Conservation (phyloP, 1,140 invertebrate genomes). For the Eumaeus atala region DNA sequence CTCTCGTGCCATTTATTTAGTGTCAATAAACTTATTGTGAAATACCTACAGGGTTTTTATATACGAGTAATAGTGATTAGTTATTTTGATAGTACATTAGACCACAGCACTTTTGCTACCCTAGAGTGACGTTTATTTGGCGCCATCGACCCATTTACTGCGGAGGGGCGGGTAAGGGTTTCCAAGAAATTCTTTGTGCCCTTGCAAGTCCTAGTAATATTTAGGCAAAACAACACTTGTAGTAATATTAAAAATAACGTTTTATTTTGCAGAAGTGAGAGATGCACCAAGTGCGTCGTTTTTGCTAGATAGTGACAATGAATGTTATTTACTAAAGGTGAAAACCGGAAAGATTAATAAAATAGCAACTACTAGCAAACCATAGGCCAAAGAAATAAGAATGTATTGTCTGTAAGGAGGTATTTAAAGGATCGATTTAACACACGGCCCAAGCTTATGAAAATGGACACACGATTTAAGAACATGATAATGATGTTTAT, state of each 20-base stretch:
- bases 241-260: conserved; percentile 39
- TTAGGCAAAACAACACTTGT: conserved; percentile 50
- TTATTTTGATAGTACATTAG: too few relatives aligned
- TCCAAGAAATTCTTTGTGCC: conserved; percentile 55
- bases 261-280: conserved; percentile 62
- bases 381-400: conserved; percentile 69
- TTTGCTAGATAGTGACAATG: conserved; percentile 66
- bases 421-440: conserved; percentile 60
- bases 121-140: conserved; percentile 64
- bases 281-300: conserved; percentile 66
- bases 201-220: conserved; percentile 52
- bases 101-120: conserved; percentile 18
- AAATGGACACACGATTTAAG: conserved; percentile 69
- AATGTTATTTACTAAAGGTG: conserved; percentile 54
- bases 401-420: conserved; percentile 61
- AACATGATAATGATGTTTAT: conserved; percentile 58
- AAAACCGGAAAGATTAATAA: conserved; percentile 43
- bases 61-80: too few relatives aligned
- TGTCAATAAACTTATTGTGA: too few relatives aligned
- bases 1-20: too few relatives aligned
- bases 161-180: conserved; percentile 52
- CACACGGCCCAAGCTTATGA: conserved; percentile 67
- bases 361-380: conserved; percentile 57
- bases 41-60: too few relatives aligned
- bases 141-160: conserved; percentile 72